Conservation (phyloP, 2,888 invertebrate genomes). For the Apodemia zela region DNA sequence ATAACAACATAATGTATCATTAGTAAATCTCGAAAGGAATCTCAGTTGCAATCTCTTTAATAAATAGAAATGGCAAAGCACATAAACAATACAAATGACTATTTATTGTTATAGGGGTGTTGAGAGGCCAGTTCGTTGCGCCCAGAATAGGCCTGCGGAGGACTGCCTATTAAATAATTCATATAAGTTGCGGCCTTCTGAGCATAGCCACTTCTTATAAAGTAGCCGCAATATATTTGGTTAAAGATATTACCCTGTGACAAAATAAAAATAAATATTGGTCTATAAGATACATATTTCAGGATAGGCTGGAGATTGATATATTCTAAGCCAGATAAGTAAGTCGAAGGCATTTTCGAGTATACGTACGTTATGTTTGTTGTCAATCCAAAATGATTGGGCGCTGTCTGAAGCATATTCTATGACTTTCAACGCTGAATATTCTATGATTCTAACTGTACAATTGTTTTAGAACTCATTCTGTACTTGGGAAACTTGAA, state of each 20-base stretch:
- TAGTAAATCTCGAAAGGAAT: constrained; percentile 3
- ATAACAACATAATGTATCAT: not conserved
- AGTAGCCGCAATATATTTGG: constrained; percentile 14
- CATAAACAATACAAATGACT: constrained; percentile 13
- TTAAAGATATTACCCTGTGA: constrained; percentile 13
- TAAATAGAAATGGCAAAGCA: constrained; percentile 7
- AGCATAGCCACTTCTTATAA: constrained; percentile 14
- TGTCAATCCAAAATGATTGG: no score
- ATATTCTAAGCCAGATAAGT: no score
- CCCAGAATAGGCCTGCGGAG: constrained; percentile 18
- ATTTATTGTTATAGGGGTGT: constrained; percentile 15
- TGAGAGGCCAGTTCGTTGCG: constrained; percentile 9
- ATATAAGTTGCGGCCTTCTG: constrained; percentile 18
- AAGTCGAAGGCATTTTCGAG: no score
- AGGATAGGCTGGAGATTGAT: no score
- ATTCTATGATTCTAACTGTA: no score
- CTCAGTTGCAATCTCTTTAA: constrained; percentile 1
- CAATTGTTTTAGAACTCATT: no score
- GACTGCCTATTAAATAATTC: constrained; percentile 23
- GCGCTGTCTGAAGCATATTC: no score
- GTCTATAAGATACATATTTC: not conserved
- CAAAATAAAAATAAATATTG: constrained; percentile 12
- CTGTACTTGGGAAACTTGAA: no score
- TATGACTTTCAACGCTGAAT: no score
- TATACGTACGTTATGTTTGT: no score